A percentile compares a stretch with the other conserved stretches of the same genome.
Evolutionary conservation across 2,797 vertebrate species (phyloP).

Genomic region (Chloroceryle inda): DNA sequence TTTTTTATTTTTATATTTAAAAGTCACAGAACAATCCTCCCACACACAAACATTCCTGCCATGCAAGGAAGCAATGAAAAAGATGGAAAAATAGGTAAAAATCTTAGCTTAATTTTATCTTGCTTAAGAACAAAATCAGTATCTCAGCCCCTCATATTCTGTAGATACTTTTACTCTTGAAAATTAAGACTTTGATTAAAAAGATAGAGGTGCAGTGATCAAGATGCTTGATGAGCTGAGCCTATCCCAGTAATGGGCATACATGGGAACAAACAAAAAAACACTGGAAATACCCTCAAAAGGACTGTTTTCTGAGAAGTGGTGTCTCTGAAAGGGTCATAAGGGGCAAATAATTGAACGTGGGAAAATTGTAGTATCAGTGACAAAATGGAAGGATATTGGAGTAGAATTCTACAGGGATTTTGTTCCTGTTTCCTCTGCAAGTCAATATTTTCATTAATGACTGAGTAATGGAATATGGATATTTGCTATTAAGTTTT

Average conservation of each 20-base stretch:
- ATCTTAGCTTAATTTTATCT: background rate
- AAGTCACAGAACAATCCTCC: background rate
- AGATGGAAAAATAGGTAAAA: background rate
- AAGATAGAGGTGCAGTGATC: background rate
- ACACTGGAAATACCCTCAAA: background rate
- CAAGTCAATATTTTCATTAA: background rate
- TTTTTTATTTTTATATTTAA: background rate
- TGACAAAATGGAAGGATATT: background rate
- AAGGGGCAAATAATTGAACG: background rate
- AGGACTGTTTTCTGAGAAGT: background rate
- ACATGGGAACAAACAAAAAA: background rate
- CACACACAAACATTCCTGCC: background rate
- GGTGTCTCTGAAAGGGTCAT: background rate
- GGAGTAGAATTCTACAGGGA: background rate
- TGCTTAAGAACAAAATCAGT: background rate
- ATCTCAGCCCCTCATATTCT: background rate
- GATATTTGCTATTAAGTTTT: background rate
- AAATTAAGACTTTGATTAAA: background rate
- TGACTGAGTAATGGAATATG: background rate
- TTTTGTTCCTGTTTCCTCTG: slow-evolving; percentile 13
- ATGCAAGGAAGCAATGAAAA: background rate
- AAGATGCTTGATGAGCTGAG: background rate
- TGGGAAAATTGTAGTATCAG: background rate
- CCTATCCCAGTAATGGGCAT: background rate
- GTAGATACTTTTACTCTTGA: background rate